phyloP scores from a whole-genome alignment of 2,888 invertebrate genomes.

The Drosophila kambysellisi region DNA sequence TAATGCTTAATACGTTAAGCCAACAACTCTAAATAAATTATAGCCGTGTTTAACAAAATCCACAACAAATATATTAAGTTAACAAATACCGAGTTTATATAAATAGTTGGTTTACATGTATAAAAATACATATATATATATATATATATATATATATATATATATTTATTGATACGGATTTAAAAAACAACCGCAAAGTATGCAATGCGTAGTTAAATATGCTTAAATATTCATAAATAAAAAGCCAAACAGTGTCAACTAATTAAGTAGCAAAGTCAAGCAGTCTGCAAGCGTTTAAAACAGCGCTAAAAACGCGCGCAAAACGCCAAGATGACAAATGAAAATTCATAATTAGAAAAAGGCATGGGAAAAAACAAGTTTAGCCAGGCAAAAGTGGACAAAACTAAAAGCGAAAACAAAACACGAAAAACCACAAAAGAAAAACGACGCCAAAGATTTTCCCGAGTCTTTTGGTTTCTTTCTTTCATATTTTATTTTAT shows the following conservation, averaged over 20 bases:
- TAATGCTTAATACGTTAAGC: not conserved
- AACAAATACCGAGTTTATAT: constrained; percentile 24
- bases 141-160: not conserved
- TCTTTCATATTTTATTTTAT: not conserved
- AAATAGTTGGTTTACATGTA: not conserved
- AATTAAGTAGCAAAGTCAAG: constrained; percentile 24
- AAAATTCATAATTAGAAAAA: constrained; percentile 10
- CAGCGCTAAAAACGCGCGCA: constrained; percentile 29
- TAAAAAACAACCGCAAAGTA: constrained; percentile 66
- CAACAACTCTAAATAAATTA: not conserved
- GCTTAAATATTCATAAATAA: constrained; percentile 26
- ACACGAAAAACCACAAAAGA: constrained; percentile 45
- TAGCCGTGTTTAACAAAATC: not conserved
- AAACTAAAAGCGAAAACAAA: constrained; percentile 44
- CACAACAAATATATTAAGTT: constrained; percentile 18
- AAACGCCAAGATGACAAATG: constrained; percentile 12
- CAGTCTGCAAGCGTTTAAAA: constrained; percentile 38
- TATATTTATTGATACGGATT: constrained; percentile 17
- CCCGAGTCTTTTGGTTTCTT: constrained; percentile 34
- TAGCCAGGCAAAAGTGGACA: constrained; percentile 48
- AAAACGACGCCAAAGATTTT: constrained; percentile 47
- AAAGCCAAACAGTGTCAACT: constrained; percentile 12
- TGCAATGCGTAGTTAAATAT: constrained; percentile 48
- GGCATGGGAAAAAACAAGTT: constrained; percentile 44
- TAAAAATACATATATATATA: too few relatives aligned